Percentiles rank a stretch among this genome's conserved stretches.
Conservation (phyloP, 2,113 vertebrate genomes). For the Eptesicus fuscus region DNA sequence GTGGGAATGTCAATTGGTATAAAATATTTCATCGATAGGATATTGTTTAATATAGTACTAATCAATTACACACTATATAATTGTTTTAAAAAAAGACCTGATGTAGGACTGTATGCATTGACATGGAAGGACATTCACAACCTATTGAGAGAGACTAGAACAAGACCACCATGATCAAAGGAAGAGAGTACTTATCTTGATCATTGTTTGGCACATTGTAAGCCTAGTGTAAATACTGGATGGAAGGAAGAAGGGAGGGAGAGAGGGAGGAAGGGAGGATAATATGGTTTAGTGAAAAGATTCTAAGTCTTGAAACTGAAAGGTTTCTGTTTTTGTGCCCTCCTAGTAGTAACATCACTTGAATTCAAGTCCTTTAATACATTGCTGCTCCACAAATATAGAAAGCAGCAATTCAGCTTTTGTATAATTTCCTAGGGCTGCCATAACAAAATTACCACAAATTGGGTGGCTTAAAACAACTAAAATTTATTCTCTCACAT, state of each 20-base stretch:
- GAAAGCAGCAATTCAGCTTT: background rate
- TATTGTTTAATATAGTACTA: background rate
- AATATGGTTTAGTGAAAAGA: background rate
- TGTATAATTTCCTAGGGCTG: background rate
- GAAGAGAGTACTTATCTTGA: background rate
- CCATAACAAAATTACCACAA: background rate
- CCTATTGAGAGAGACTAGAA: background rate
- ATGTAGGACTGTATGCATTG: background rate
- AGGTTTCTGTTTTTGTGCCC: background rate
- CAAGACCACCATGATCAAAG: background rate
- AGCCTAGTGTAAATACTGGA: background rate
- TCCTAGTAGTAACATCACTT: background rate
- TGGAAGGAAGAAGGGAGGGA: background rate
- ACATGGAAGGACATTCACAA: background rate
- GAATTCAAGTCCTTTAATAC: conserved; percentile 10
- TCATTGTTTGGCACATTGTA: background rate
- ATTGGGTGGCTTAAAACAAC: background rate
- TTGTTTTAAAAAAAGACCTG: background rate
- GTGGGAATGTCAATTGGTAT: background rate
- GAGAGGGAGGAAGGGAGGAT: background rate
- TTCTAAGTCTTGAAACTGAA: background rate
- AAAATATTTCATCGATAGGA: background rate
- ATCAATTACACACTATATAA: background rate
- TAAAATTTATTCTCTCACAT: background rate
- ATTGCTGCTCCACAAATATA: background rate